phyloP scores from a whole-genome alignment of 2,797 vertebrate genomes.

The Myotis vivesi region DNA sequence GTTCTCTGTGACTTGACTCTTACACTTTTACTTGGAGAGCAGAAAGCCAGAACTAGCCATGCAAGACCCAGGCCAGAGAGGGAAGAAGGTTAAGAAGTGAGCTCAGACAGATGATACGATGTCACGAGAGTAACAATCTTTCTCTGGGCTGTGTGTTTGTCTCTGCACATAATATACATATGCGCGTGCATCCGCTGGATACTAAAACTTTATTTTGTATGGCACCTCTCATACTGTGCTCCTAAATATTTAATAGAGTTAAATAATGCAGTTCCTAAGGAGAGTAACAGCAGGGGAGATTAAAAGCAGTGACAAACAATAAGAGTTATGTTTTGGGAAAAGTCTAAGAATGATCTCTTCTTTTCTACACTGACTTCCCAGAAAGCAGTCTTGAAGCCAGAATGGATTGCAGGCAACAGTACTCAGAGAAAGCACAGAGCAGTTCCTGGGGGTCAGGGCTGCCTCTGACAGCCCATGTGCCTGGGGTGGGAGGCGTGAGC shows the following conservation, averaged over 20 bases:
- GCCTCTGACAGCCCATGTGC: neutral
- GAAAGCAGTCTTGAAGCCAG: neutral
- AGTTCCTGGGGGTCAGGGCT: neutral
- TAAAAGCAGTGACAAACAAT: slow-evolving; percentile 39
- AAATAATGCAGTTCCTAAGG: slow-evolving; percentile 67
- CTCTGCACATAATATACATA: slow-evolving; percentile 37
- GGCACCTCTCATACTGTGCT: slow-evolving; percentile 32
- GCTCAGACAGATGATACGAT: neutral
- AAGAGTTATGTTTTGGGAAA: slow-evolving; percentile 35
- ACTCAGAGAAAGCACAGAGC: neutral
- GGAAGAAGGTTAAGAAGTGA: neutral
- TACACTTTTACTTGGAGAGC: neutral
- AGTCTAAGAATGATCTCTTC: neutral
- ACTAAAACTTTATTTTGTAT: slow-evolving; percentile 69
- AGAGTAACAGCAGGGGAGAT: slow-evolving; percentile 50
- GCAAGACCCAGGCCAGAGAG: neutral
- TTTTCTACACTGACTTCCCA: neutral
- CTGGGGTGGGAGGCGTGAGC: neutral
- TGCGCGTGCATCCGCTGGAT: slow-evolving; percentile 19
- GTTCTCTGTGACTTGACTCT: neutral
- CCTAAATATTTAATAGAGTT: slow-evolving; percentile 68
- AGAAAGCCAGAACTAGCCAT: neutral
- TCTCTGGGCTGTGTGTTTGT: neutral
- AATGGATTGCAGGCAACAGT: neutral
- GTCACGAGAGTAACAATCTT: neutral